Percentiles rank a stretch among this genome's conserved stretches.
Conservation (phyloP, 2,113 vertebrate genomes). For the Hiodon alosoides region DNA sequence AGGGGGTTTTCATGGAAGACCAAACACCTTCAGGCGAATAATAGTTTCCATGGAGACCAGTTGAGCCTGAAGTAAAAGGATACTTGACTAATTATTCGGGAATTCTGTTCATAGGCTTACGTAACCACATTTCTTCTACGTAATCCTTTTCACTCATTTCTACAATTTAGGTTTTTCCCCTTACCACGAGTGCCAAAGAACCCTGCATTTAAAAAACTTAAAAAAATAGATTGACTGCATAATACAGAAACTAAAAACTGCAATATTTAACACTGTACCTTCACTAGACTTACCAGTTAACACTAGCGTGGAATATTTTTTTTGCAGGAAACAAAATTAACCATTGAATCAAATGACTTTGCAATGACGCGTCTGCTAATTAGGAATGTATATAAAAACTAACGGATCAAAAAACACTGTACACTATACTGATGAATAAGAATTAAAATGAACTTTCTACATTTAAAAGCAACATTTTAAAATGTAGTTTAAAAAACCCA, state of each 20-base stretch:
- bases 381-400: conserved; percentile 39
- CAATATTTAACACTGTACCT: background rate
- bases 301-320: background rate
- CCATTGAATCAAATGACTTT: background rate
- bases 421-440: conserved; percentile 1
- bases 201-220: conserved; percentile 4
- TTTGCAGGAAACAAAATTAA: conserved; percentile 3
- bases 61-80: background rate
- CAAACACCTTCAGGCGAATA: background rate
- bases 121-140: background rate
- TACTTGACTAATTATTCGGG: too few relatives aligned
- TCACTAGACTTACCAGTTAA: background rate
- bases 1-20: background rate
- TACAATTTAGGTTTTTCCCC: background rate
- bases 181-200: conserved; percentile 2
- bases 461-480: conserved; percentile 13
- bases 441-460: conserved; percentile 5
- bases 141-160: too few relatives aligned
- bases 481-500: conserved; percentile 4
- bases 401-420: conserved; percentile 14
- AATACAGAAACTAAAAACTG: background rate
- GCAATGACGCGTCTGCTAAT: conserved; percentile 6
- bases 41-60: background rate
- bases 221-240: background rate
- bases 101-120: background rate